A percentile compares a stretch with the other conserved stretches of the same genome.
Conservation (phyloP, 2,888 invertebrate genomes). For the Metopia argyrocephala region DNA sequence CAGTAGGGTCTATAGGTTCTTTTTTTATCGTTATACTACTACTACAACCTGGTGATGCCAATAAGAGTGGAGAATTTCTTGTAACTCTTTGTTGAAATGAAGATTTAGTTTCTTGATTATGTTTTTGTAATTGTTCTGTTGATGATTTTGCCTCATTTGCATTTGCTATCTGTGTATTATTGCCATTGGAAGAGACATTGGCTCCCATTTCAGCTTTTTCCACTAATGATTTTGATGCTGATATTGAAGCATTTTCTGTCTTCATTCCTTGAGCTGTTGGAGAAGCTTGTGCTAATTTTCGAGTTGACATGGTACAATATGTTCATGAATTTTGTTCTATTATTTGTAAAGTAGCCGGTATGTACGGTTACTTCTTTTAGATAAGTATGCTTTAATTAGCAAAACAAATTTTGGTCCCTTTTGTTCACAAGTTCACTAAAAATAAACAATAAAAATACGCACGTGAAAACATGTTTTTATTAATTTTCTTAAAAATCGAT, state of each 20-base stretch:
- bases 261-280: constrained; percentile 56
- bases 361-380: constrained; percentile 37
- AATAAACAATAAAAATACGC: constrained; percentile 7
- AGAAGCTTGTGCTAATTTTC: constrained; percentile 62
- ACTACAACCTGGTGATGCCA: constrained; percentile 60
- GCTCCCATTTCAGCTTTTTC: constrained; percentile 54
- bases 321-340: constrained; percentile 48
- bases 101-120: constrained; percentile 63
- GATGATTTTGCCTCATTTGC: constrained; percentile 29
- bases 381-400: constrained; percentile 15
- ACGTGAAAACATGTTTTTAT: not conserved
- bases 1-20: constrained; percentile 65
- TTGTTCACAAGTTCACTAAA: constrained; percentile 52
- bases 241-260: constrained; percentile 50
- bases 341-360: constrained; percentile 46
- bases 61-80: constrained; percentile 71
- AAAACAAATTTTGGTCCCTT: constrained; percentile 52
- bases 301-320: constrained; percentile 65
- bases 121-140: constrained; percentile 43
- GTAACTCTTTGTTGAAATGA: constrained; percentile 67
- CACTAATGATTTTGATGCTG: constrained; percentile 36
- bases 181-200: constrained; percentile 28
- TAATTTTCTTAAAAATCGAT: not conserved
- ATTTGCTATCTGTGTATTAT: constrained; percentile 19
- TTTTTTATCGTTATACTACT: constrained; percentile 64